These are phyloP conservation scores for Hemibagrus guttatus DNA, from an alignment of 2,797 vertebrate genomes.

Conservation along the genomic window DNA sequence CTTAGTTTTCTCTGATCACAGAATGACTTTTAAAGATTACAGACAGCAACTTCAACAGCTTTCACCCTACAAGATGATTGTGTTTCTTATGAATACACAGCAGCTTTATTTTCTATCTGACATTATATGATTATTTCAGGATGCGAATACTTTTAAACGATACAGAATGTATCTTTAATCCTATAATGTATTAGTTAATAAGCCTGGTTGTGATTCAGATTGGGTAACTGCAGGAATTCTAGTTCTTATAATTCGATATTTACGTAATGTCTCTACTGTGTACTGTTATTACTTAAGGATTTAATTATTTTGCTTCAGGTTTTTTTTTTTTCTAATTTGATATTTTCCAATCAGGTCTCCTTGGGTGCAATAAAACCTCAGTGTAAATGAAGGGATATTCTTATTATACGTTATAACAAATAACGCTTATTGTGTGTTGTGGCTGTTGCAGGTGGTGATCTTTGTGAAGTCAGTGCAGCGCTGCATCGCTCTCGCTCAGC, in stretches of 20 bases:
- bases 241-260: background rate
- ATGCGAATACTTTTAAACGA: background rate
- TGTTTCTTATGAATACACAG: background rate
- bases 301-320: background rate
- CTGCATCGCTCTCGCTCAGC: constrained; percentile 85
- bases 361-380: background rate
- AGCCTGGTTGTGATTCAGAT: background rate
- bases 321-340: background rate
- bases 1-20: background rate
- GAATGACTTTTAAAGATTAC: background rate
- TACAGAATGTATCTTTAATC: background rate
- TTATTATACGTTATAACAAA: background rate
- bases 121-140: background rate
- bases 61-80: background rate
- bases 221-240: background rate
- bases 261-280: background rate
- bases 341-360: background rate
- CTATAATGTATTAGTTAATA: background rate
- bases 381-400: background rate
- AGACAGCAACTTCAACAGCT: background rate
- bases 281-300: background rate
- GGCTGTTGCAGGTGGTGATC: constrained; percentile 76
- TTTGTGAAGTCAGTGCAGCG: constrained; percentile 85
- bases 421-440: background rate
- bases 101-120: background rate